Base-by-base conservation (phyloP, 2,888 invertebrate species). In the Anorthoa munda region DNA sequence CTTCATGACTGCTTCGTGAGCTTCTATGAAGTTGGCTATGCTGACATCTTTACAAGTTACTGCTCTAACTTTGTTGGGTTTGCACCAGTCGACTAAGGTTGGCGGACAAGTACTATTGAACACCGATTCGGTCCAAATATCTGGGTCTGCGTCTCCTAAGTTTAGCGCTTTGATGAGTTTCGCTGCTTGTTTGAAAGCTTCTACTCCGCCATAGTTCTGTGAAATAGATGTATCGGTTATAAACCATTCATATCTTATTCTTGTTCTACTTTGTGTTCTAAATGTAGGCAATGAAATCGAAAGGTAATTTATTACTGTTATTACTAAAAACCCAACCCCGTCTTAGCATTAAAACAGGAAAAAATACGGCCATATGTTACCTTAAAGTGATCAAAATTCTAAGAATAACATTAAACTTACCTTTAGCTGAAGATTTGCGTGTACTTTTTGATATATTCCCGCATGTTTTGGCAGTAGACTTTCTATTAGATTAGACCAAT, bases 401-500 rank as follows among this genome's bases (percentile, higher is more conserved):
- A 67, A 31, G 9, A 50, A 65, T 17, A 51, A 23, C 23, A 31
- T 0, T 50, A 21, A 65, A 58, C 55, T 60, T 88, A 96, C 96
- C 94, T 95, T 95, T 56, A 95, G 85, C 74, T 95, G 94, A 50
- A 96, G 90, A 90, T 96, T 96, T 4, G 95, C 95, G 66, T 94
- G 92, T 21, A 96, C 88, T 89, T 96, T 95, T 59, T 95, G 92
- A 83, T 96, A 96, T 69, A 96, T 90, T 66, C 94, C 95, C 23
- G 95, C 91, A 85, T 97, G 96, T 89, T 97, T 96, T n/a, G 97
- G 97, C 45, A 97, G 88, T 71, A 97, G 86, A 78, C 91, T 94
- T 86, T 97, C 97, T 76, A 97, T 97, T 61, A 97, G 86, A 85
- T 96, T 95, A 7, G 96, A 97, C 97, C 97, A 97, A 87, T 97